These are phyloP conservation scores for Tetropium fuscum DNA, from an alignment of 2,888 invertebrate species.

Conservation along the genomic window DNA sequence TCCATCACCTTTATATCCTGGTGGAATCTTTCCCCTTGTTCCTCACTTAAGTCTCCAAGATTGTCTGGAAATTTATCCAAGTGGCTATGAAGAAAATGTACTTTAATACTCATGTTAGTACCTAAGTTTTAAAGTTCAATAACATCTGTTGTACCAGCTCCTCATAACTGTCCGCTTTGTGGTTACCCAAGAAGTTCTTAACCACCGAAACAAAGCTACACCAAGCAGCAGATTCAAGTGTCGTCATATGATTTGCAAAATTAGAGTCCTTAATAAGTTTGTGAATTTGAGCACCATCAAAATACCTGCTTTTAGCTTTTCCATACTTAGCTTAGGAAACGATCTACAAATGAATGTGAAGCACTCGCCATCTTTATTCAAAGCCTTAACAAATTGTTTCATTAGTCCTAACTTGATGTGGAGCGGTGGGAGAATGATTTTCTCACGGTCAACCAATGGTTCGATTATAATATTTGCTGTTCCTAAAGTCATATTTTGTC, in stretches of 20 bases:
- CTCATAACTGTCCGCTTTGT: constrained; percentile 26
- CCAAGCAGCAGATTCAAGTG: no score
- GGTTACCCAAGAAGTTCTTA: constrained; percentile 31
- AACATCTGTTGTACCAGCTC: constrained; percentile 17
- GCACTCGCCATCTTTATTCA: not conserved
- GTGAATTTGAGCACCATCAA: no score
- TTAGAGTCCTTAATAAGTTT: no score
- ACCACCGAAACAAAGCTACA: no score
- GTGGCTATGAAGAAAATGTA: constrained; percentile 58
- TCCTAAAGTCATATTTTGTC: no score
- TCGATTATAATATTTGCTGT: not conserved
- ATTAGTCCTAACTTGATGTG: not conserved
- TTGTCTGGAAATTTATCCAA: constrained; percentile 60
- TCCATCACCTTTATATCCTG: constrained; percentile 58
- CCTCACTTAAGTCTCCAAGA: constrained; percentile 56
- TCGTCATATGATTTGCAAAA: no score
- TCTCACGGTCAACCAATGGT: not conserved
- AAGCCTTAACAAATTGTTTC: not conserved
- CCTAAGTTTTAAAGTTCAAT: constrained; percentile 30
- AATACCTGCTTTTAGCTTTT: not conserved
- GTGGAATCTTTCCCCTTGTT: constrained; percentile 61
- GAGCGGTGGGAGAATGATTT: not conserved
- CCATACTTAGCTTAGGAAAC: not conserved
- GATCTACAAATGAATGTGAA: not conserved
- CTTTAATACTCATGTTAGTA: constrained; percentile 56